Evolutionary conservation across 92 coral and sea anemone genomes (phyloP), one percentile per base, ranked within the genome.

Genomic region (Epizoanthus scotinus): DNA sequence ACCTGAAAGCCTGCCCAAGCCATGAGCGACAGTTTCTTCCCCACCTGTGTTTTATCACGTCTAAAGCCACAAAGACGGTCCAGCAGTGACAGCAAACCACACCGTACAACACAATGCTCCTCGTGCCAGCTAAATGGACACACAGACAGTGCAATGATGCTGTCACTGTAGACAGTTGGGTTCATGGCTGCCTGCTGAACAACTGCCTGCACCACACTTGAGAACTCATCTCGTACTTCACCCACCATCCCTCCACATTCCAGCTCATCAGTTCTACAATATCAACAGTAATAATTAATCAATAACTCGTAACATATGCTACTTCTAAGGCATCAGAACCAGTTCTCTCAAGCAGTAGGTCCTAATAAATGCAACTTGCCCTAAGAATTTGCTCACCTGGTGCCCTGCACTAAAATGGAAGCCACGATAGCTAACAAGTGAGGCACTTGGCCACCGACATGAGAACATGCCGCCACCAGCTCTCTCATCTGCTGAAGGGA

Each of bases 1-100:
- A 91, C 92, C 64, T 91, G 92, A 42, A 93, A 93, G 7, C 95
- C 88, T 26, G 98, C 91, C 99, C 99, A 95, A 19, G 99, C 98
- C 82, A 87, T 89, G 68, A 91, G 84, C 13, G 98, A 86, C 78
- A 89, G 57, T 28, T 79, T 88, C 70, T 84, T 81, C 19, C 93
- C 88, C 79, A 77, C 24, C 44, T 57, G 82, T 63, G 82, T 73
- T 73, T 84, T 84, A 57, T 84, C 84, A 34, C 86, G 74, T 29
- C 94, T 88, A 56, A 87, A 58, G 5, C 87, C 87, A 57, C 99
- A 95, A 55, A 95, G 90, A 63, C 84, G 91, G 65, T 95, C 97
- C 59, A 95, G 86, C 78, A 95, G 73, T 20, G 84, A 79, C 73
- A 95, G 86, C 13, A 95, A 88, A 26, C 99, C 90, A 78, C 98